Percentiles rank a stretch among this genome's conserved stretches.
These are phyloP conservation scores for Hesperia comma DNA, from an alignment of 2,888 invertebrate genomes.

Conservation along the genomic window DNA sequence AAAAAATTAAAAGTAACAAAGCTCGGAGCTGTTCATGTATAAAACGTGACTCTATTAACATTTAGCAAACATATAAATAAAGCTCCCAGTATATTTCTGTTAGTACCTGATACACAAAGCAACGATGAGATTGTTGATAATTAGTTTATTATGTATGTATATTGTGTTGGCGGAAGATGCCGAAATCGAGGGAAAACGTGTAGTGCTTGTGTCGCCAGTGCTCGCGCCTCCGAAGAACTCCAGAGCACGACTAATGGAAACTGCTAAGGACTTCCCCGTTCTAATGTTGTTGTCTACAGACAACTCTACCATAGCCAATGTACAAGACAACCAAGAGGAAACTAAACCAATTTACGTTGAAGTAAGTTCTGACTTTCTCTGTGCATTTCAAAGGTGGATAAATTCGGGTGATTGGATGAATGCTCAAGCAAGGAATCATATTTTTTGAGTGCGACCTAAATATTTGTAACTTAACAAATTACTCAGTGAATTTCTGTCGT, in stretches of 20 bases:
- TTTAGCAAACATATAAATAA: conserved; percentile 66
- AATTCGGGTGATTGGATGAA: too few species aligned
- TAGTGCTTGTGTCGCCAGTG: conserved; percentile 61
- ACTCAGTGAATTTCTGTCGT: too few species aligned
- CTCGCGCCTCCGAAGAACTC: conserved; percentile 57
- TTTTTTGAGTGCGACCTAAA: too few species aligned
- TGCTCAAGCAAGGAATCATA: too few species aligned
- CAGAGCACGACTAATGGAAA: conserved; percentile 55
- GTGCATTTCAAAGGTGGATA: background rate
- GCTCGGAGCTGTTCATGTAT: conserved; percentile 45
- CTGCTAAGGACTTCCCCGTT: conserved; percentile 71
- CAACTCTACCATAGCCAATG: conserved; percentile 41
- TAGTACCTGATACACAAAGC: conserved; percentile 56
- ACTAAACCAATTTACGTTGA: conserved; percentile 63
- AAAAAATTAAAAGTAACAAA: conserved; percentile 23
- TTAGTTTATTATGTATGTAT: conserved; percentile 26
- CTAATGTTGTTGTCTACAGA: conserved; percentile 60
- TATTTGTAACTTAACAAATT: too few species aligned
- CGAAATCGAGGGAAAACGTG: conserved; percentile 39
- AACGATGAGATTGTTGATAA: conserved; percentile 58
- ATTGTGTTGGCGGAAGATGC: conserved; percentile 25
- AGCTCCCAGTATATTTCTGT: conserved; percentile 52
- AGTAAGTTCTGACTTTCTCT: conserved; percentile 53
- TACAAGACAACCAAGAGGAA: conserved; percentile 41
- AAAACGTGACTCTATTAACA: conserved; percentile 67